Base-by-base conservation (phyloP, 2,797 vertebrate genomes). In the Picus viridis region DNA sequence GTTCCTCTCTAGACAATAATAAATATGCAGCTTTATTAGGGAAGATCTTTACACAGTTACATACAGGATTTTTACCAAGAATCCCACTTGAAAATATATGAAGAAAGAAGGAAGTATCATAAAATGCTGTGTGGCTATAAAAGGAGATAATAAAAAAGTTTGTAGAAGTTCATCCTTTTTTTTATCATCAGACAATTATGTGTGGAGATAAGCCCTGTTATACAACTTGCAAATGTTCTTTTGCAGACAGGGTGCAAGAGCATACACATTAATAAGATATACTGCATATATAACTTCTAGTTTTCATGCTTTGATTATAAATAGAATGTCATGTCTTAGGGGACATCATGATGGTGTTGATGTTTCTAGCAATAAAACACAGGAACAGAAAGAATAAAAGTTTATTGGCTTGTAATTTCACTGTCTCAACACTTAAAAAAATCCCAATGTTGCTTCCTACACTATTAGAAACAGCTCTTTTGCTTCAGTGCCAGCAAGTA, bases 121-220 rank as follows among this genome's bases (percentile, higher is more conserved):
- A 92, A 93, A 95, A 82, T 56, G 9, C 63, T 15, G 3, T 51
- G 34, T 54, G 24, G 76, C 24, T 88, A 75, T 84, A 91, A 90
- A 82, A 67, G 11, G 29, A 91, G 68, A 84, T 73, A 65, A 86
- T 93, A 59, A 89, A 77, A 74, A 65, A 80, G n/a, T 89, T 94
- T 94, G 88, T 58, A 24, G 54, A 95, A 95, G 64, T 88, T 94
- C 68, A 81, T 70, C 15, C 34, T 79, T 76, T 93, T 51, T 56
- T 95, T 84, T 86, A 91, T 94, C 91, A 84, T 87, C 89, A 83
- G 76, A 59, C 41, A 86, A 93, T 92, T 95, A 94, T 70, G 53
- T 65, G 77, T 89, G 71, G 43, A 91, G 86, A 93, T 84, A 84
- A 74, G 74, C 71, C 53, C 62, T 63, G 63, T 87, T 94, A 92